Percentiles rank a stretch among this genome's conserved stretches.
Evolutionary conservation across 1,140 invertebrate genomes (phyloP).

Genomic region (Penaeus vannamei): DNA sequence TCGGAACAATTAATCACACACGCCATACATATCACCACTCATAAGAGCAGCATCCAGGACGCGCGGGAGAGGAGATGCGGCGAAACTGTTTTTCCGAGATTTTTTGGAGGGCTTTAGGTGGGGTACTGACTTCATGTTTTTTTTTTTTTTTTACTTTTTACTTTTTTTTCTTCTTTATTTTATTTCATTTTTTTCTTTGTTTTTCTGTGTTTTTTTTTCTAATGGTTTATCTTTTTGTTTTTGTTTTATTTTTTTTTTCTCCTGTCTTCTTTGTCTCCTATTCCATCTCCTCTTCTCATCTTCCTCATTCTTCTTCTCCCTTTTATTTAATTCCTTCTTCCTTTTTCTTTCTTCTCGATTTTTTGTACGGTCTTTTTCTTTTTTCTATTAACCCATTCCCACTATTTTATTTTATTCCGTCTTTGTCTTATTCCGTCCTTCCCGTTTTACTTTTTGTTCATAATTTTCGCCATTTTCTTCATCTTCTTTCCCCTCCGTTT

Average conservation of each 20-base stretch:
- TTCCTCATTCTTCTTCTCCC: not conserved
- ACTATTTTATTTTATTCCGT: not conserved
- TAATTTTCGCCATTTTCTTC: not conserved
- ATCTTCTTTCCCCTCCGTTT: not conserved
- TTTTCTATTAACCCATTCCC: not conserved
- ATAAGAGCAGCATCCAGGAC: constrained; percentile 18
- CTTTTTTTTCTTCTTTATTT: not conserved
- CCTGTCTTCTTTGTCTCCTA: not conserved
- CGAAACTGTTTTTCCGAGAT: no score
- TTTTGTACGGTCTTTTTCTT: not conserved
- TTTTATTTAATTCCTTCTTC: not conserved
- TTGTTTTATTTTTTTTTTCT: constrained; percentile 4
- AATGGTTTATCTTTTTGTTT: not conserved
- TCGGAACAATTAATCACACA: constrained; percentile 49
- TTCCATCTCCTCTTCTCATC: not conserved
- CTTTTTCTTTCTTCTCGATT: not conserved
- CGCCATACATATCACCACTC: constrained; percentile 42
- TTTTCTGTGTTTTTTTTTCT: no score
- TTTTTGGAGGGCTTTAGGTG: no score
- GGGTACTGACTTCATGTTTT: no score
- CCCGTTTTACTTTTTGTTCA: no score
- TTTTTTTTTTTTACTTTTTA: not conserved
- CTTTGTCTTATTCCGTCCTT: not conserved
- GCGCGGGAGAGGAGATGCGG: no score
- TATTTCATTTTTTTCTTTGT: not conserved